Evolutionary conservation across 64 coral and sea anemone genomes (phyloP), one percentile per base, ranked within the genome.

Genomic region (Montipora capricornis): DNA sequence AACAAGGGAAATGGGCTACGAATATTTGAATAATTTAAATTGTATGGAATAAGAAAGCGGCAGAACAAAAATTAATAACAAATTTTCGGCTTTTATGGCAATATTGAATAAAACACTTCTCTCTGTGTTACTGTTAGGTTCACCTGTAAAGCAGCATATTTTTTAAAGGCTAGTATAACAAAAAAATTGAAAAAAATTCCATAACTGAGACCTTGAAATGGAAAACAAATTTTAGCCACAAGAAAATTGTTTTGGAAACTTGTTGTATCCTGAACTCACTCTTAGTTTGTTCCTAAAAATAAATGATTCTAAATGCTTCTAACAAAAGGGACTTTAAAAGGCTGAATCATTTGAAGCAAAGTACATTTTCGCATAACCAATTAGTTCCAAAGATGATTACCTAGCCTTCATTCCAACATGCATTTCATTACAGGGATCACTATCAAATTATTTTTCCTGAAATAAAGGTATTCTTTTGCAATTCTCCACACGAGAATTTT

Each of bases 321-420:
- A 37, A 37, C 37, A 37, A 37, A 37, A 37, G 37, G 37, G 37
- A 37, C 37, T 37, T 37, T 37, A 37, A 37, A 37, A 37, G 37
- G 37, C 37, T 37, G 37, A 37, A 37, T 37, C 1, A 15, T 49
- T 24, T 80, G 48, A 53, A 53, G 37, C 8, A 52, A 7, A 53
- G 3, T 15, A 53, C 45, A 49, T 64, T 64, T 12, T 64, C 13
- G 0, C 9, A 2, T 16, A 64, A 64, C 52, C 3, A 6, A 19
- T 13, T 55, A 20, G 37, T 20, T 68, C 47, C n/a, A 46, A 15
- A 48, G 49, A 69, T 85, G 82, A 29, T 70, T 85, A 37, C 64
- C 62, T 69, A 85, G 82, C 82, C 82, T 83, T 67, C 59, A 66
- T 12, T 44, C 2, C 16, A 83, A 83, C 80, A 83, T 83, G 57